phyloP scores from a whole-genome alignment of 1,140 invertebrate genomes.

The Bombus breviceps region DNA sequence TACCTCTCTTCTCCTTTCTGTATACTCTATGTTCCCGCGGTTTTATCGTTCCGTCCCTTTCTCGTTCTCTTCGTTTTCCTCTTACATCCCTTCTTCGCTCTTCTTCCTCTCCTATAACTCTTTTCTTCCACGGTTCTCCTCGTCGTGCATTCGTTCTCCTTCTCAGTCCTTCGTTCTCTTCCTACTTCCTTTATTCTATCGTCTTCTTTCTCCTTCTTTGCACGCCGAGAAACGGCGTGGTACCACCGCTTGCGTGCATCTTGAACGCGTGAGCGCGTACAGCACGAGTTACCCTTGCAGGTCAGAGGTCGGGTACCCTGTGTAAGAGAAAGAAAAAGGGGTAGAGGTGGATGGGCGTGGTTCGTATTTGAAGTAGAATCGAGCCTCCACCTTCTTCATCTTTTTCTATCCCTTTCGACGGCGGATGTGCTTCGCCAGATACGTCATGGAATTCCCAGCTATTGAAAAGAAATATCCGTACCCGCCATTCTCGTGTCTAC shows the following conservation, averaged over 20 bases:
- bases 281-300: constrained; percentile 59
- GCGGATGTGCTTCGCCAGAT: constrained; percentile 3
- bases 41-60: constrained; percentile 46
- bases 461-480: constrained; percentile 55
- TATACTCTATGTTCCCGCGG: constrained; percentile 42
- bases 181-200: neutral
- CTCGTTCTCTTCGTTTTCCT: constrained; percentile 26
- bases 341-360: constrained; percentile 73
- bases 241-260: constrained; percentile 23
- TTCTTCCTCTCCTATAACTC: constrained; percentile 22
- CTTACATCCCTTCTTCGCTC: neutral
- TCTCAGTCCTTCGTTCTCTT: neutral
- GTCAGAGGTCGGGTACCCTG: constrained; percentile 62
- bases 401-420: constrained; percentile 11
- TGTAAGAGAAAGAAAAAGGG: constrained; percentile 59
- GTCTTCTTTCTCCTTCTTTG: neutral
- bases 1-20: constrained; percentile 67
- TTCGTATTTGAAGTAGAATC: constrained; percentile 77
- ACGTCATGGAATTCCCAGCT: constrained; percentile 48
- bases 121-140: constrained; percentile 26
- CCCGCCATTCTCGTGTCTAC: constrained; percentile 66
- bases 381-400: constrained; percentile 70
- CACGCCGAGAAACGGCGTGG: neutral
- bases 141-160: neutral
- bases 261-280: constrained; percentile 53